These are phyloP conservation scores for Xestia c-nigrum DNA, from an alignment of 2,888 invertebrate species.

Conservation along the genomic window DNA sequence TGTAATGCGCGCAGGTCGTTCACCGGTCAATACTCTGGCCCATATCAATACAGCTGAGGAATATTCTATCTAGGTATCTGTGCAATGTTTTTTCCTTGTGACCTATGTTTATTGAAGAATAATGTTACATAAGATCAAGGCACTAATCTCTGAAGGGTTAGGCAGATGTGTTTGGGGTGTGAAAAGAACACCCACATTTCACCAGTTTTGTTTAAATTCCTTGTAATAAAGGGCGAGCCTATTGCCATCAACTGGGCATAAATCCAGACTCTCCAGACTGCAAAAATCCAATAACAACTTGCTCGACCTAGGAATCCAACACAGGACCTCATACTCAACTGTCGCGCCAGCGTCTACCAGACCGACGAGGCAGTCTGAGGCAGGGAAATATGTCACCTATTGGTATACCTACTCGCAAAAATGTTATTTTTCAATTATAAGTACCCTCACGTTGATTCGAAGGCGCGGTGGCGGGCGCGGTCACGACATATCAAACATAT, in stretches of 20 bases:
- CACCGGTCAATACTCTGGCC: conserved; percentile 28
- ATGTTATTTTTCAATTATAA: background rate
- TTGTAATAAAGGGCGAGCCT: background rate
- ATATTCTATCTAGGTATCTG: background rate
- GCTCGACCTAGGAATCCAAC: background rate
- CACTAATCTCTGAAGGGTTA: background rate
- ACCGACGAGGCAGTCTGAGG: no score
- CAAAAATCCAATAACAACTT: background rate
- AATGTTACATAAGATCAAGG: background rate
- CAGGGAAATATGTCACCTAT: no score
- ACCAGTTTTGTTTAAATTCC: background rate
- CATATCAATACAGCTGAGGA: background rate
- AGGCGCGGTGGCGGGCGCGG: no score
- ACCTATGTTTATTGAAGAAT: background rate
- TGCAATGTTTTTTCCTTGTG: background rate
- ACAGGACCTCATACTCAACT: background rate
- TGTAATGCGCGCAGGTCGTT: conserved; percentile 40
- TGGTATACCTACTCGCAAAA: background rate
- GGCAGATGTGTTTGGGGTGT: background rate
- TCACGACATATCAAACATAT: no score
- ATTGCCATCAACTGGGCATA: background rate
- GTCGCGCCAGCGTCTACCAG: no score
- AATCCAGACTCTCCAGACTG: background rate
- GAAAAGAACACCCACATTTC: background rate
- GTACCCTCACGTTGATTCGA: no score